Base-by-base conservation (phyloP, 1,140 invertebrate genomes). In the Psilanteris sp. region DNA sequence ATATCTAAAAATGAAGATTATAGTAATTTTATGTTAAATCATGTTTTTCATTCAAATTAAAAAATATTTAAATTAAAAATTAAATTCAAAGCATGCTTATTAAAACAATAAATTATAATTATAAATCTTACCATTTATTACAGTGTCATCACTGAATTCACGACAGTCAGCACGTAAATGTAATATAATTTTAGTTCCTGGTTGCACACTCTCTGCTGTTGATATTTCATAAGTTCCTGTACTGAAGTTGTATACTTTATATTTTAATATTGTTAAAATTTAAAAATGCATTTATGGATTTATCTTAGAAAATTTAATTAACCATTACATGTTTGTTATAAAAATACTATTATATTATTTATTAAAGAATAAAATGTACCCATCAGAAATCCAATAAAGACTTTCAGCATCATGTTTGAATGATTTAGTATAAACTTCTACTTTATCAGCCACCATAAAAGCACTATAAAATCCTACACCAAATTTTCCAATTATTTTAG, bases 401-500 rank as follows among this genome's bases (percentile, higher is more conserved):
- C 95, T 95, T 8, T 90, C 87, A 0, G 92, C 90, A 54, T 89
- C 90, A 3, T 82, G 83, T n/a, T 90, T 89, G 54, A 91, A 92
- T 34, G 88, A 89, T 79, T 91, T 91, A 3, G 97, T 96, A 81
- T 90, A 98, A 0, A 99, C 97, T 83, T 97, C 95, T 8, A 99
- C 96, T 85, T 94, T 95, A 77, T 98, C 93, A 44, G 96, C 96
- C 0, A 99, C 97, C 95, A 99, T 98, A 85, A 99, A 99, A 0
- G 94, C 93, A 29, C 97, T 98, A 83, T 99, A 99, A 85, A 99
- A 99, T 5, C 98, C 98, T 8, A 99, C 98, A 66, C 97, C 98
- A 91, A 99, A 99, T 84, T 99, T 97, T 3, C 97, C 98, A 87
- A 99, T 99, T 50, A 99, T 98, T 57, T 93, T 92, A n/a, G 90